These are phyloP conservation scores for Enteromius thamalakanensis DNA, from an alignment of 2,797 vertebrate genomes.

Conservation along the genomic window DNA sequence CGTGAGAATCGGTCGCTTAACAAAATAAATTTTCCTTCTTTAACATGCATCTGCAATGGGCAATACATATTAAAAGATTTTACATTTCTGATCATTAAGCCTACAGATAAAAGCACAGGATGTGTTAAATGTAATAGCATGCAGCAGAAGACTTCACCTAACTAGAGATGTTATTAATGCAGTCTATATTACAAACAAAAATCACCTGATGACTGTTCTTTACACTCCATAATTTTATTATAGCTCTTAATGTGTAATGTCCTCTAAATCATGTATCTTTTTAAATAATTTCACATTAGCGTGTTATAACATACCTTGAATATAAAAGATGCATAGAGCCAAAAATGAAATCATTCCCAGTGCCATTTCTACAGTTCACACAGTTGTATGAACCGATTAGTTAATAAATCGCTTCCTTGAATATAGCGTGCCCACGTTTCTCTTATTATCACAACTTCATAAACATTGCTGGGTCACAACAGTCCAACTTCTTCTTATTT, in stretches of 20 bases:
- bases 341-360: not conserved
- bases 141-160: not conserved
- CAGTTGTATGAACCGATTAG: not conserved
- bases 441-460: not conserved
- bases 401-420: not conserved
- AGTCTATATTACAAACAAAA: not conserved
- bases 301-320: conserved; percentile 41
- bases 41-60: not conserved
- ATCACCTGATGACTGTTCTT: not conserved
- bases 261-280: not conserved
- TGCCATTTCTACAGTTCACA: conserved; percentile 34
- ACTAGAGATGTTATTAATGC: not conserved
- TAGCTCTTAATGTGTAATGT: not conserved
- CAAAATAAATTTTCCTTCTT: not conserved
- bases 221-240: not conserved
- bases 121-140: not conserved
- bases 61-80: not conserved
- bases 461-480: not conserved
- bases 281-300: not conserved
- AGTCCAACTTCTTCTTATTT: not conserved
- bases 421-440: not conserved
- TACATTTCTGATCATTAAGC: not conserved
- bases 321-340: conserved; percentile 12
- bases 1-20: not conserved
- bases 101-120: not conserved